A percentile compares a stretch with the other conserved stretches of the same genome.
phyloP scores from a whole-genome alignment of 2,113 vertebrate genomes.

The Brienomyrus longianalis region DNA sequence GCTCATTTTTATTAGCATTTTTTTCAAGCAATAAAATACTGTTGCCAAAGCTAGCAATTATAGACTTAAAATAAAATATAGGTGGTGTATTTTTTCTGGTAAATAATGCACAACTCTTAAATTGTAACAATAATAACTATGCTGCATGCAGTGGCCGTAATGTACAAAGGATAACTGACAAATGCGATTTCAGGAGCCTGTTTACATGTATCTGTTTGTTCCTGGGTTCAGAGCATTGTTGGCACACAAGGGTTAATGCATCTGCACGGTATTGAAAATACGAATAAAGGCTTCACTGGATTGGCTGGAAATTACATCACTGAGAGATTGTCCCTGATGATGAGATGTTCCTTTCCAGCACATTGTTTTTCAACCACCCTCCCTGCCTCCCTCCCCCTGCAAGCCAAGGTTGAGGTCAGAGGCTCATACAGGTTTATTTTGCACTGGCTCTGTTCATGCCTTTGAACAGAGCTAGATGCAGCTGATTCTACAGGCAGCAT shows the following conservation, averaged over 20 bases:
- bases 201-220: background rate
- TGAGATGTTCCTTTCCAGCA: conserved; percentile 44
- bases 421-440: background rate
- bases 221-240: background rate
- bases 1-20: background rate
- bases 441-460: background rate
- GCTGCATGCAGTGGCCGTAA: background rate
- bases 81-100: background rate
- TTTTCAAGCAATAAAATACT: background rate
- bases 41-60: background rate
- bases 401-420: background rate
- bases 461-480: background rate
- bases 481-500: background rate
- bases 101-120: background rate
- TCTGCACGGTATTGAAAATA: conserved; percentile 26
- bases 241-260: background rate
- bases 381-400: background rate
- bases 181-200: background rate
- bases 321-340: conserved; percentile 35
- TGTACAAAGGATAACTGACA: background rate
- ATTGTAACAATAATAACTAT: background rate
- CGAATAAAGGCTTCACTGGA: conserved; percentile 32
- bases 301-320: conserved; percentile 65
- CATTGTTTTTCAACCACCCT: conserved; percentile 15
- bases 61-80: background rate